Percentiles rank a stretch among this genome's conserved stretches.
These are phyloP conservation scores for Nesogale talazaci DNA, from an alignment of 2,113 vertebrate genomes.

Conservation along the genomic window DNA sequence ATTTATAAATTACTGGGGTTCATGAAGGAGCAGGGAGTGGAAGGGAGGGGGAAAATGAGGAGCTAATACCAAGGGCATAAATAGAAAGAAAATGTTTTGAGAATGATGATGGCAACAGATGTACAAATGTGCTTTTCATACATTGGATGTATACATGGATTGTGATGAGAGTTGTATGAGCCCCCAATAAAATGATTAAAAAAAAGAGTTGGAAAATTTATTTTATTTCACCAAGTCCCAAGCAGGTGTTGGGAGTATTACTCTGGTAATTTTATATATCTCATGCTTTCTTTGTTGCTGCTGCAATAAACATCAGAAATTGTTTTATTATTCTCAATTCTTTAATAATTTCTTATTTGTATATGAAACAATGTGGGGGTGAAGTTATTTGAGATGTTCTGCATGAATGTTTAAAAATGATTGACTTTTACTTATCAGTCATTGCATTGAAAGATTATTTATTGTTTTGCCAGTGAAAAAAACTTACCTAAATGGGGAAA, in stretches of 20 bases:
- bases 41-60: too few relatives aligned
- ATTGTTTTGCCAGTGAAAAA: conserved; percentile 26
- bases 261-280: background rate
- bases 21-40: too few relatives aligned
- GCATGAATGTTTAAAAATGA: conserved; percentile 26
- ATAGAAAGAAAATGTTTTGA: too few relatives aligned
- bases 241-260: background rate
- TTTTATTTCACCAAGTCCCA: conserved; percentile 33
- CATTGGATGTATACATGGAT: too few relatives aligned
- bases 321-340: background rate
- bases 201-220: background rate
- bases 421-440: background rate
- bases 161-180: too few relatives aligned
- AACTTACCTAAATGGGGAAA: background rate
- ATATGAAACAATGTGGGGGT: too few relatives aligned
- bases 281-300: background rate
- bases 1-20: too few relatives aligned
- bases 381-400: conserved; percentile 5
- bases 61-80: too few relatives aligned
- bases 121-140: too few relatives aligned
- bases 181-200: too few relatives aligned
- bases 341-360: too few relatives aligned
- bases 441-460: conserved; percentile 19
- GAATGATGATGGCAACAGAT: too few relatives aligned
- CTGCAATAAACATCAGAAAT: background rate